phyloP scores from a whole-genome alignment of 1,140 invertebrate genomes.

The Drosophila watanabei region DNA sequence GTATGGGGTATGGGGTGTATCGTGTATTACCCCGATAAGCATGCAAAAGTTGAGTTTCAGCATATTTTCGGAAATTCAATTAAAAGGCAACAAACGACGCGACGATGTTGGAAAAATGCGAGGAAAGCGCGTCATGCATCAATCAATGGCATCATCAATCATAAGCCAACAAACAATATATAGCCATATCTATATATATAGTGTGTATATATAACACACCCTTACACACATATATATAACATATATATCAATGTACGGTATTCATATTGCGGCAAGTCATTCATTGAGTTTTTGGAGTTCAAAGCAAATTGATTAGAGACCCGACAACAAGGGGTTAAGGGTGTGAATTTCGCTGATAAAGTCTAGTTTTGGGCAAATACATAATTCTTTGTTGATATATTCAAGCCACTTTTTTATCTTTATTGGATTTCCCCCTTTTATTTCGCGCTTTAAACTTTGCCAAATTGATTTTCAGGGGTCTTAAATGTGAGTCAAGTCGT shows the following conservation, averaged over 20 bases:
- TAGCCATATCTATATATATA: conserved; percentile 17
- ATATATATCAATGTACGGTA: conserved; percentile 27
- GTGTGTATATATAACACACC: conserved; percentile 7
- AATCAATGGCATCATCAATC: conserved; percentile 82
- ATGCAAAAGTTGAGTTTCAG: conserved; percentile 68
- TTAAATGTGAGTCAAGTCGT: conserved; percentile 2
- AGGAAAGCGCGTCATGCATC: conserved; percentile 72
- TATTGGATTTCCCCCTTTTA: not conserved
- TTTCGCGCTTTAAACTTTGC: not conserved
- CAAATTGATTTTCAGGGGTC: not conserved
- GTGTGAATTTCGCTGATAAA: conserved; percentile 19
- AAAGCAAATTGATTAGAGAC: conserved; percentile 53
- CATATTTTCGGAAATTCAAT: conserved; percentile 72
- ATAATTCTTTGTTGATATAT: conserved; percentile 27
- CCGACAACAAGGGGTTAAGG: conserved; percentile 31
- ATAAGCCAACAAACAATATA: conserved; percentile 64
- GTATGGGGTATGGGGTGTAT: not conserved
- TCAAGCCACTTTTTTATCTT: conserved; percentile 1
- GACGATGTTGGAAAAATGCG: conserved; percentile 37
- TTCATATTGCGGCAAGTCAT: conserved; percentile 61
- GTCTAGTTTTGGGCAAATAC: conserved; percentile 18
- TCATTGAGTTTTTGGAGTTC: conserved; percentile 49
- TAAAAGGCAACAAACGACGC: conserved; percentile 69
- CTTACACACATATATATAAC: not conserved
- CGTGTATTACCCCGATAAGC: conserved; percentile 68